Percentiles rank a stretch among this genome's conserved stretches.
These are phyloP conservation scores for Erpornis zantholeuca DNA, from an alignment of 2,113 vertebrate species.

Conservation along the genomic window DNA sequence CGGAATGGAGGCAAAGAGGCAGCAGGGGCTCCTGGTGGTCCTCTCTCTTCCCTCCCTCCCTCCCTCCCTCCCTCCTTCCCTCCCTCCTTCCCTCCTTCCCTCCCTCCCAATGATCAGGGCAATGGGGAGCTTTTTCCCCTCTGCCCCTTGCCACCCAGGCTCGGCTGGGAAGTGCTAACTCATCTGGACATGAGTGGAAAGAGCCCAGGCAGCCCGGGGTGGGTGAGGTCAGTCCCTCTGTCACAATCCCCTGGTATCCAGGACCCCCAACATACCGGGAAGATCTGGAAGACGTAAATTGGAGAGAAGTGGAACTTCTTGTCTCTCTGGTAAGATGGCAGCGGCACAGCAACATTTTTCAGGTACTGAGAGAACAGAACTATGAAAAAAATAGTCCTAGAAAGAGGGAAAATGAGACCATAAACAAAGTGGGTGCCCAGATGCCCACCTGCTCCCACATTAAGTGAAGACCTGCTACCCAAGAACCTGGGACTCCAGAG, in stretches of 20 bases:
- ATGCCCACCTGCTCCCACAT: neutral
- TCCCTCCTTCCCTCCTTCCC: neutral
- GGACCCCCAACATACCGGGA: slow-evolving; percentile 79
- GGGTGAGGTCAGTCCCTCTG: neutral
- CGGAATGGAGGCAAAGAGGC: neutral
- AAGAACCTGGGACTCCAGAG: neutral
- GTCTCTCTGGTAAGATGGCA: slow-evolving; percentile 79
- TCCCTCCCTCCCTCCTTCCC: neutral
- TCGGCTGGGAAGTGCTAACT: neutral
- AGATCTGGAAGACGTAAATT: slow-evolving; percentile 89
- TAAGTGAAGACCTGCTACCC: neutral
- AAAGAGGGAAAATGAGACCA: neutral
- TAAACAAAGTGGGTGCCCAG: neutral
- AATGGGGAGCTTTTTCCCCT: neutral
- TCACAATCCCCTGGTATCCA: neutral
- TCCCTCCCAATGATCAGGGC: neutral
- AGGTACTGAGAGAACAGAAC: slow-evolving; percentile 96
- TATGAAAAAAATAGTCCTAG: slow-evolving; percentile 88
- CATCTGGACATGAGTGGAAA: neutral
- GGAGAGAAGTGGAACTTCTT: slow-evolving; percentile 77
- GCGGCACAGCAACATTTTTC: slow-evolving; percentile 78
- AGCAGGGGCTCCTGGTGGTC: neutral
- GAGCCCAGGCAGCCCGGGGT: neutral
- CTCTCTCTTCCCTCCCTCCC: neutral
- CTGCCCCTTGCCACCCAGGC: neutral